A percentile compares a stretch with the other conserved stretches of the same genome.
phyloP scores from a whole-genome alignment of 2,113 vertebrate genomes.

The Menidia beryllina region DNA sequence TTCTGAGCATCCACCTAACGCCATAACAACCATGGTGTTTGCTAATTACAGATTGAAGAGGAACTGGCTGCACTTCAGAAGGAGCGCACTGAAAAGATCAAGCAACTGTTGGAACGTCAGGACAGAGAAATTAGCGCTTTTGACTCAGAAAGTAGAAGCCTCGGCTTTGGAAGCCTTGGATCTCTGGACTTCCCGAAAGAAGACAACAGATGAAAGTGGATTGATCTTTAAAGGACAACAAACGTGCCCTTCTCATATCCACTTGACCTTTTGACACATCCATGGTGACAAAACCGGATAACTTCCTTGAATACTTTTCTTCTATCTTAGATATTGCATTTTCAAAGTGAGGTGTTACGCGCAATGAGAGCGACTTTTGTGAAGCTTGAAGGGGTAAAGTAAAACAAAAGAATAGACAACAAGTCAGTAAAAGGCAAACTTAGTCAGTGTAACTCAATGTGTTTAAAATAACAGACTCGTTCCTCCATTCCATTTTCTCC shows the following conservation, averaged over 20 bases:
- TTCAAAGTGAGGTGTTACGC: conserved; percentile 84
- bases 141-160: conserved; percentile 94
- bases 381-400: conserved; percentile 75
- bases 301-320: conserved; percentile 75
- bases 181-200: conserved; percentile 98
- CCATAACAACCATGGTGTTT: background rate
- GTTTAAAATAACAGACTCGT: conserved; percentile 86
- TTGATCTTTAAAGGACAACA: conserved; percentile 69
- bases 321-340: conserved; percentile 85
- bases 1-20: background rate
- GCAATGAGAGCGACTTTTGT: conserved; percentile 86
- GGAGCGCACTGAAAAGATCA: conserved; percentile 96
- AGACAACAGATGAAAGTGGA: conserved; percentile 88
- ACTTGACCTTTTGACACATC: conserved; percentile 77
- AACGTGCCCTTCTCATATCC: conserved; percentile 88
- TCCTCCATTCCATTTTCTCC: conserved; percentile 92
- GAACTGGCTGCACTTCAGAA: conserved; percentile 97
- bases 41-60: conserved; percentile 90
- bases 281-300: conserved; percentile 86
- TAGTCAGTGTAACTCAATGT: conserved; percentile 83
- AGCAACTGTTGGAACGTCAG: conserved; percentile 94
- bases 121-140: conserved; percentile 94
- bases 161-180: conserved; percentile 95
- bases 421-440: conserved; percentile 67
- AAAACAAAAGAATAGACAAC: conserved; percentile 65